Evolutionary conservation across 2,888 invertebrate genomes (phyloP), one percentile per base, ranked within the genome.

Genomic region (Leucoptera coffeella): DNA sequence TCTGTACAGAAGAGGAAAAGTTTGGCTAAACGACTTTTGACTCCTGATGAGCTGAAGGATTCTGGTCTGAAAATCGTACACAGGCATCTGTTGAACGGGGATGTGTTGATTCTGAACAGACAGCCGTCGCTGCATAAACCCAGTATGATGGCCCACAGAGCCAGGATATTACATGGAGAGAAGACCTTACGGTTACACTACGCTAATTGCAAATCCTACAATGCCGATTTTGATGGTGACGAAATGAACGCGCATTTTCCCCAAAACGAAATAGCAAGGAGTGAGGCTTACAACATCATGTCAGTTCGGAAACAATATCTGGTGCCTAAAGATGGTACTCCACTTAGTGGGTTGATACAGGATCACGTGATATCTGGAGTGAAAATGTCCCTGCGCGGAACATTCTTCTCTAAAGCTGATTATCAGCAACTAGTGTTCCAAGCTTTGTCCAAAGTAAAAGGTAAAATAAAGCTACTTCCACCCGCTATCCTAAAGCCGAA

Each of bases 231-330:
- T 69, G 99, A 99, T 56, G 99, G 99, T 28, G 99, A 99, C 50
- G 99, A 99, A 76, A 96, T 99, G 95, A 99, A 99, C 55, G 91
- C 90, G 0, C 99, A 99, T 67, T 91, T 93, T 46, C 93, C 95
- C 1, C 99, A 99, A 60, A 90, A 85, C 48, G 90, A 95, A 60
- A 61, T 93, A 3, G 90, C 89, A 0, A 77, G 94, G 33, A 84
- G 93, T 39, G 99, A 99, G 69, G 94, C 88, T 2, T 85, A 88
- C 37, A 81, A 83, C 42, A 77, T 97, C 42, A 84, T 82, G 22
- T 85, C 83, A 43, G 89, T 88, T 3, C 77, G 75, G 20, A 84
- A 87, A 49, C 95, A 99, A 48, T 99, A 95, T 50, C 74, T 99
- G 25, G 96, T 96, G 4, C 97, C 99, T 0, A 99, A 99, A 61